phyloP scores from a whole-genome alignment of 2,888 invertebrate genomes.

The Parelbella ahira region DNA sequence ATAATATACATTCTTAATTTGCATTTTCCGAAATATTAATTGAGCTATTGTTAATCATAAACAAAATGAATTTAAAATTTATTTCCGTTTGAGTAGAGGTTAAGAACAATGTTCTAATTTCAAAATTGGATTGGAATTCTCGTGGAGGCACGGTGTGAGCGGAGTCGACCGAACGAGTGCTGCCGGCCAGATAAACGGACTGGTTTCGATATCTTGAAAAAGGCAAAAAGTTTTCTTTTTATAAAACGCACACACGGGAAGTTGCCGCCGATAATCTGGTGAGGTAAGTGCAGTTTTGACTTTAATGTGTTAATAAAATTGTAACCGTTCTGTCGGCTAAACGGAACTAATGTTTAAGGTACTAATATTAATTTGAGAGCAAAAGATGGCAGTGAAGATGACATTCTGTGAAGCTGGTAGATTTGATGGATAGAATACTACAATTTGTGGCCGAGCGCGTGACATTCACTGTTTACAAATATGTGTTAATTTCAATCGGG shows the following conservation, averaged over 20 bases:
- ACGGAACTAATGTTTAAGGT: slow-evolving; percentile 44
- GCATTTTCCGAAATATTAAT: background rate
- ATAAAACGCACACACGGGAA: slow-evolving; percentile 64
- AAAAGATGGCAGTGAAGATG: slow-evolving; percentile 31
- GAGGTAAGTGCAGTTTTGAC: slow-evolving; percentile 76
- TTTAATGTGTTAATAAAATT: slow-evolving; percentile 79
- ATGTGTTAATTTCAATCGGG: background rate
- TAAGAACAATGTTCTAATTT: slow-evolving; percentile 49
- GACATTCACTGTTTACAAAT: slow-evolving; percentile 2
- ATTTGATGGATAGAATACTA: slow-evolving; percentile 4
- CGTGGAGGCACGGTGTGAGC: slow-evolving; percentile 40
- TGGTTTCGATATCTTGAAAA: slow-evolving; percentile 70
- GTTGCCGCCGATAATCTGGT: slow-evolving; percentile 71
- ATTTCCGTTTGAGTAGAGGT: background rate
- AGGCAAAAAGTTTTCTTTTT: slow-evolving; percentile 50
- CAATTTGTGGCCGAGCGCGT: background rate
- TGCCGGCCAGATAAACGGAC: slow-evolving; percentile 65
- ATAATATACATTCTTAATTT: slow-evolving; percentile 7
- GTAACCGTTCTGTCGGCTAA: slow-evolving; percentile 74
- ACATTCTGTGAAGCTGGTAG: slow-evolving; percentile 3
- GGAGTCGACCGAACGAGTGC: slow-evolving; percentile 40
- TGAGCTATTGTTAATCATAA: background rate
- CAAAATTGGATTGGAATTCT: slow-evolving; percentile 55
- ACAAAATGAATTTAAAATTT: background rate
- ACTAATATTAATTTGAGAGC: slow-evolving; percentile 43